phyloP scores from a whole-genome alignment of 2,888 invertebrate genomes.

The Eupsilia transversa region DNA sequence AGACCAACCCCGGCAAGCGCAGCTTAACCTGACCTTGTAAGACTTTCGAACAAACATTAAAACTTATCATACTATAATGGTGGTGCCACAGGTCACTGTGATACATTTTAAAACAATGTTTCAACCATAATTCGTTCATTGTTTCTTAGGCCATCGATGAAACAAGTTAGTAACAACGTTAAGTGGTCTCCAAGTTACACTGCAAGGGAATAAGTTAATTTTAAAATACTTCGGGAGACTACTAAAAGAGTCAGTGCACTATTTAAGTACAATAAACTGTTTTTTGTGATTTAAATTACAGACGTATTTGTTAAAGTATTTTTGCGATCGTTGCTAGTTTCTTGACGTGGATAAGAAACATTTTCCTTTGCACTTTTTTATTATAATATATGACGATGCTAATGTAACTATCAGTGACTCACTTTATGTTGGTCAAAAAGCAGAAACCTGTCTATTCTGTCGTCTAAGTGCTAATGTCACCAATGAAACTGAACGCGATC shows the following conservation, averaged over 20 bases:
- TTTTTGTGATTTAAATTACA: background rate
- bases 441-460: background rate
- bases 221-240: constrained; percentile 42
- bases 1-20: too few species aligned
- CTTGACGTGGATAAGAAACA: background rate
- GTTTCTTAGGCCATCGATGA: constrained; percentile 30
- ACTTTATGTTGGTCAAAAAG: background rate
- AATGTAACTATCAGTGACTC: background rate
- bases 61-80: background rate
- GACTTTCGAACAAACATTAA: too few species aligned
- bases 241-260: constrained; percentile 18
- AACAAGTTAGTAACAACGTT: constrained; percentile 47
- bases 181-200: constrained; percentile 47
- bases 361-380: too few species aligned
- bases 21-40: too few species aligned
- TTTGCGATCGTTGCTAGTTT: background rate
- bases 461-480: too few species aligned
- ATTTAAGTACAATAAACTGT: background rate
- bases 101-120: constrained; percentile 11
- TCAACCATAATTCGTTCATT: constrained; percentile 27
- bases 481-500: too few species aligned
- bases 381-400: background rate
- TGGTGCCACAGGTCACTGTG: background rate
- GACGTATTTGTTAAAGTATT: background rate
- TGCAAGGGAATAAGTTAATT: constrained; percentile 43